Base-by-base conservation (phyloP, 2,888 invertebrate genomes). In the Drosophila neutralis region DNA sequence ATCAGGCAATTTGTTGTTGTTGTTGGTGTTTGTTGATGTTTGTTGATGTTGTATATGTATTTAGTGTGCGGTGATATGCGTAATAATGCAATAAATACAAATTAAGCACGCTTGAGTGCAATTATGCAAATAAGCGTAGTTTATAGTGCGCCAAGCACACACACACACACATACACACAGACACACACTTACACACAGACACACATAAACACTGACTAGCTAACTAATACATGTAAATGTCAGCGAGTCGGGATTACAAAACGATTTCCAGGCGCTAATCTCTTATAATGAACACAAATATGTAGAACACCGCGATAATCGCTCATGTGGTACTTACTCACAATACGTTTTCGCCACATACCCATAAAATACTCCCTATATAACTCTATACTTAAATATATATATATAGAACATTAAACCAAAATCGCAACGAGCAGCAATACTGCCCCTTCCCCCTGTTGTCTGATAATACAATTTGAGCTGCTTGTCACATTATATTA, bases 71-170 rank as follows among this genome's bases (percentile, higher is more conserved):
- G 60, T 78, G 87, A 85, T 89, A 85, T 89, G 89, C 87, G 89
- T 81, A 87, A 85, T 89, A 87, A 89, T 82, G 89, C 78, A 89
- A 87, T 87, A 87, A 87, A 89, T 87, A 87, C 87, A 87, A 89
- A 89, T 87, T 89, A 88, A 85, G 81, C 86, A 87, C 86, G 87
- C 90, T 89, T 88, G 90, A 87, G 87, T 89, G 87, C 86, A 79
- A 87, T 89, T 87, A 87, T 87, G 87, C 78, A 87, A 87, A 87
- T 87, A 71, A 72, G 74, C 82, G 81, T 78, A 82, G 85, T 89
- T 89, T 87, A 87, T 77, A 76, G 76, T 62, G 56, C 64, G 65
- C 71, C 33, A 53, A 57, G 24, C 69, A 38, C 52, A 54, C 51
- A 35, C 24, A 31, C 31, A 49, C 38, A 48, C 48, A 36, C 36